Base-by-base conservation (phyloP, 2,113 vertebrate genomes). In the Symphodus melops region DNA sequence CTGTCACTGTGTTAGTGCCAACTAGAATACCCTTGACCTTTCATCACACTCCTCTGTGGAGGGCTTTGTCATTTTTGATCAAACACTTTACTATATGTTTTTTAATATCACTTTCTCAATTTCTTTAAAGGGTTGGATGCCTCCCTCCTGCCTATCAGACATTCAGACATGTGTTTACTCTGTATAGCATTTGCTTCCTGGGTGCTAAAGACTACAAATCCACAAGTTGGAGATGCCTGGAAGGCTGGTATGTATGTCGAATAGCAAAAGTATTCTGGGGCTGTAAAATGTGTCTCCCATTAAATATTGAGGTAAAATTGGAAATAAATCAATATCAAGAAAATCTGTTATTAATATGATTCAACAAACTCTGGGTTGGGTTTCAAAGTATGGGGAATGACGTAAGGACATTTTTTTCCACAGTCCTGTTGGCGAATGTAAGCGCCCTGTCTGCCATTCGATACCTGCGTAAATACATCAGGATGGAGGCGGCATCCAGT, bases 131-230 rank as follows among this genome's bases (percentile, higher is more conserved):
- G 91, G 55, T 64, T 90, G 79, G 88, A 94, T 36, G 74, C 77
- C 14, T 57, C 91, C n/a, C 66, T 94, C 5, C 58, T 95, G 66
- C 89, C 90, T 8, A 79, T 94, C n/a, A 89, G 71, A 65, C 94
- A 93, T 59, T 92, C 94, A 2, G 97, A 99, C 77, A 95, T 98
- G 95, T 99, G 98, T 83, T 93, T 99, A 37, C 94, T 96, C 55
- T 97, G 98, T 68, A 96, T 98, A 13, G 98, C 97, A 11, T 97
- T 99, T 72, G 96, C 97, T 0, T 97, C 97, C 1, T 99, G 98
- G 98, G 96, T 97, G 0, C 91, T 99, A 82, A 98, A 95, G 87
- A 97, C 96, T 0, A 93, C 95, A 0, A 95, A 96, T 58, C 94
- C 97, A 67, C 95, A 96, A 8, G 93, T 94, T 68, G 95, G 95